Evolutionary conservation across 2,888 invertebrate species (phyloP).

Genomic region (Macrophya annulata): DNA sequence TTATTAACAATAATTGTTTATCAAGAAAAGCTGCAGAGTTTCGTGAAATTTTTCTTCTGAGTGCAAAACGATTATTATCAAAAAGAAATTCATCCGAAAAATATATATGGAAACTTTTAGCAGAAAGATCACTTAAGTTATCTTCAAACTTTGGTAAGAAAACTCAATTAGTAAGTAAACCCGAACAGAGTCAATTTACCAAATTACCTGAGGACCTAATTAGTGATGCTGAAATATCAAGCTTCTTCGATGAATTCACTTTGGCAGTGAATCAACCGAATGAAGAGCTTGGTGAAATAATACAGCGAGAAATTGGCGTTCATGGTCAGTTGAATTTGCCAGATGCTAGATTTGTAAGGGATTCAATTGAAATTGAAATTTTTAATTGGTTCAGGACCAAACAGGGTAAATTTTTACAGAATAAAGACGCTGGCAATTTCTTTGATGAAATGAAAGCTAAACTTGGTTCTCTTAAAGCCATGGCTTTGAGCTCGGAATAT

Average conservation of each 20-base stretch:
- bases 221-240: neutral
- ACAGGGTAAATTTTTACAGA: neutral
- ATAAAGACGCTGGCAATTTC: neutral
- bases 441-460: constrained; percentile 2
- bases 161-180: too few relatives aligned
- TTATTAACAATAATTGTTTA: neutral
- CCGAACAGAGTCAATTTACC: neutral
- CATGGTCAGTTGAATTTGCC: neutral
- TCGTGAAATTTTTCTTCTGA: neutral
- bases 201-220: constrained; percentile 1
- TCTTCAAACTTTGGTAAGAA: constrained; percentile 1
- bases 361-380: constrained; percentile 3
- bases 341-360: neutral
- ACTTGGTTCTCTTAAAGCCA: constrained; percentile 3
- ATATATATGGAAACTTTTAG: neutral
- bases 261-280: constrained; percentile 22
- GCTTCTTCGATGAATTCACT: neutral
- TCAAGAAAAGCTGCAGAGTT: neutral
- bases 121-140: neutral
- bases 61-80: constrained; percentile 1
- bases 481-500: neutral
- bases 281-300: constrained; percentile 7
- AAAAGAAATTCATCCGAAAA: neutral
- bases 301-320: neutral
- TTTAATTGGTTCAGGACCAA: constrained; percentile 10